Percentiles rank a stretch among this genome's conserved stretches.
Conservation (phyloP, 2,113 vertebrate genomes). For the Haemorhous mexicanus region DNA sequence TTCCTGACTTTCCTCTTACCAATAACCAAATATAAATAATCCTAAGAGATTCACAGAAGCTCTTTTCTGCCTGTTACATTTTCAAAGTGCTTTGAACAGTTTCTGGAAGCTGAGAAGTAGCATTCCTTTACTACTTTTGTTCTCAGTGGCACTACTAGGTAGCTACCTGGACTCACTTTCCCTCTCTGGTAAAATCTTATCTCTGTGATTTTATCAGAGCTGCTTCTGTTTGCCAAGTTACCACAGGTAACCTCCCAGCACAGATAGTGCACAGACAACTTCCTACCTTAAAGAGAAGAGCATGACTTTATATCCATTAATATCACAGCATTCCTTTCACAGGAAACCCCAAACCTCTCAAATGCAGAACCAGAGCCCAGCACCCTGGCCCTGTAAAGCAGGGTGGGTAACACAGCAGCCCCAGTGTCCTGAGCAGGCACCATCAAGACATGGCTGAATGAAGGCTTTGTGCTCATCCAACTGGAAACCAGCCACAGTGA, state of each 20-base stretch:
- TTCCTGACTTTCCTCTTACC: neutral
- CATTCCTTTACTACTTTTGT: neutral
- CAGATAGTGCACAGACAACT: neutral
- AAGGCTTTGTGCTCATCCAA: fast-evolving
- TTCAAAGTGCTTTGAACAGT: neutral
- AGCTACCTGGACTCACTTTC: neutral
- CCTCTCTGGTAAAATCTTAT: neutral
- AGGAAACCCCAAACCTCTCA: neutral
- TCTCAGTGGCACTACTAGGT: neutral
- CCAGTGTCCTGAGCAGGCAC: neutral
- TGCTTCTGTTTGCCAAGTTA: neutral
- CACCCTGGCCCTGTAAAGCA: neutral
- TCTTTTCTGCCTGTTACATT: neutral
- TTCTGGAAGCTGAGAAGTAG: neutral
- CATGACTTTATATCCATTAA: neutral
- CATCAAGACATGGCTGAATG: neutral
- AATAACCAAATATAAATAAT: neutral
- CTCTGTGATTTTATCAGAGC: neutral
- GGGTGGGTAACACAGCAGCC: neutral
- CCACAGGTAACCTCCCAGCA: neutral
- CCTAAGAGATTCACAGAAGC: neutral
- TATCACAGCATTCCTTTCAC: neutral
- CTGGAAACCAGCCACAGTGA: neutral
- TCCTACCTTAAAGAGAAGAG: neutral
- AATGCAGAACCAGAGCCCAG: neutral